Conservation (phyloP, 1,140 invertebrate species). For the Bombus polaris region DNA sequence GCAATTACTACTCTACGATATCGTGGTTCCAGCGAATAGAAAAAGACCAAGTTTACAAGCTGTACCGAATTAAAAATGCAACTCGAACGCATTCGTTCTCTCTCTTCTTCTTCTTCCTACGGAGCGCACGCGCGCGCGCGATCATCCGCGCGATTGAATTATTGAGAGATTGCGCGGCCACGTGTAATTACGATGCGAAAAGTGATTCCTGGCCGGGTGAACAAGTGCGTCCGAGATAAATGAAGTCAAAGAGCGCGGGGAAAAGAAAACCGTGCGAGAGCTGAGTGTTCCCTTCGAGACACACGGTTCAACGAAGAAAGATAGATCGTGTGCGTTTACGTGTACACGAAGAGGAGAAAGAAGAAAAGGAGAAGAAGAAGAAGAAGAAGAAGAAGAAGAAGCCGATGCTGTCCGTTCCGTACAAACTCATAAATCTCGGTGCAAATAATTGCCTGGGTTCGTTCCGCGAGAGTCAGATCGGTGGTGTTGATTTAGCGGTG, state of each 20-base stretch:
- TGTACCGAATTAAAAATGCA: conserved; percentile 7
- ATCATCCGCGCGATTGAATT: conserved; percentile 75
- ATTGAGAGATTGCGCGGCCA: conserved; percentile 77
- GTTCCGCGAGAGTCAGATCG: conserved; percentile 71
- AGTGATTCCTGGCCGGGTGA: conserved; percentile 76
- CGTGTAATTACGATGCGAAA: conserved; percentile 79
- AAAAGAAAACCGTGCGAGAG: conserved; percentile 49
- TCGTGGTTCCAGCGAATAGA: background rate
- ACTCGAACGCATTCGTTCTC: background rate
- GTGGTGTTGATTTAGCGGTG: conserved; percentile 80
- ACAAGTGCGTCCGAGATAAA: conserved; percentile 68
- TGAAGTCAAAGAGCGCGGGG: conserved; percentile 62
- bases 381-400: conserved; percentile 45
- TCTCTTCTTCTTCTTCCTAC: background rate
- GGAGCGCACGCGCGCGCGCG: conserved; percentile 23
- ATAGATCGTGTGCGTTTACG: background rate
- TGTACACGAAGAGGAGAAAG: background rate
- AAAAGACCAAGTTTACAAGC: too few species aligned
- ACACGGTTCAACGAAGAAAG: background rate
- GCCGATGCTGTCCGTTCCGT: conserved; percentile 66
- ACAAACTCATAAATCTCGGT: conserved; percentile 81
- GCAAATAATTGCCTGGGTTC: conserved; percentile 80
- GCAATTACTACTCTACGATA: conserved; percentile 2
- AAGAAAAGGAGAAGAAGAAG: background rate
- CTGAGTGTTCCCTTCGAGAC: background rate